Conservation (phyloP, 2,888 invertebrate genomes). For the Sceliomorpha sp. region DNA sequence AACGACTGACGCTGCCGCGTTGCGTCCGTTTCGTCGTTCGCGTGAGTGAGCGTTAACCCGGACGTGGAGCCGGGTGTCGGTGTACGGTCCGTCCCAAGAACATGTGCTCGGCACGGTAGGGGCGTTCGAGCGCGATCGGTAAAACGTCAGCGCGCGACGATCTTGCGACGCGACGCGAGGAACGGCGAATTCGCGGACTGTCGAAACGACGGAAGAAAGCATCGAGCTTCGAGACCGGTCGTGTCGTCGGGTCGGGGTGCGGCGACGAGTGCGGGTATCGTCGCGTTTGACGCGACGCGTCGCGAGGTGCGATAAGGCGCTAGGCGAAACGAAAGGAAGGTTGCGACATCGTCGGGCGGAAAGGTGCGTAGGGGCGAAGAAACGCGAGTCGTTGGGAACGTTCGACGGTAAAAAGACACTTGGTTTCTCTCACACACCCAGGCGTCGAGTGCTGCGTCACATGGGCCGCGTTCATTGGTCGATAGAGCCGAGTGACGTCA, state of each 20-base stretch:
- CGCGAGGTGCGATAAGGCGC: too few relatives aligned
- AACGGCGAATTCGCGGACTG: too few relatives aligned
- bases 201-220: conserved; percentile 23
- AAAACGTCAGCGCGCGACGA: too few relatives aligned
- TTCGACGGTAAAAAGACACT: conserved; percentile 36
- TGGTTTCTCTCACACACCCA: conserved; percentile 69
- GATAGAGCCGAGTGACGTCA: conserved; percentile 81
- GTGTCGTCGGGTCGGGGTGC: neutral
- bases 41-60: conserved; percentile 75
- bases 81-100: conserved; percentile 54
- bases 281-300: too few relatives aligned
- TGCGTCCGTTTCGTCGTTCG: conserved; percentile 40
- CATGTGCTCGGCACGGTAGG: conserved; percentile 51
- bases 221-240: neutral
- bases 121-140: conserved; percentile 39
- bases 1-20: conserved; percentile 76
- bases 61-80: conserved; percentile 72
- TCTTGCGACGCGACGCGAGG: conserved; percentile 22
- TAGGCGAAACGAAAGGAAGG: neutral
- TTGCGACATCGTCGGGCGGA: conserved; percentile 8
- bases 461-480: conserved; percentile 81
- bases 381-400: neutral
- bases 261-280: too few relatives aligned
- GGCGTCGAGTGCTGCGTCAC: conserved; percentile 79
- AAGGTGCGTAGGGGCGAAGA: conserved; percentile 40